Conservation (phyloP, 2,113 vertebrate genomes). For the Calidris pugnax region DNA sequence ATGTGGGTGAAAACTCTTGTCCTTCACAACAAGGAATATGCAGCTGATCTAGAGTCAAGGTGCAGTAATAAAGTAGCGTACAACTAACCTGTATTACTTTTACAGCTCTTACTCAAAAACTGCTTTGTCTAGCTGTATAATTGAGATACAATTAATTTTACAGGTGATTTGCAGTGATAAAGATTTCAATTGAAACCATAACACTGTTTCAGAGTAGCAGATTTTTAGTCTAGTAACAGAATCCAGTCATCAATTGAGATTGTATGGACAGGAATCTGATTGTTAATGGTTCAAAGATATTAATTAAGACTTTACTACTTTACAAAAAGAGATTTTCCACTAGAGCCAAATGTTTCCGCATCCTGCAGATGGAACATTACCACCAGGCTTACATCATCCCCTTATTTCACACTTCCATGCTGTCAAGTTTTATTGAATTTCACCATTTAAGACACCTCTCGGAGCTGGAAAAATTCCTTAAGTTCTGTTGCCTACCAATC, state of each 20-base stretch:
- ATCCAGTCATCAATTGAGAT: neutral
- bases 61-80: neutral
- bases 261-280: neutral
- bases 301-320: neutral
- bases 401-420: neutral
- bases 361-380: neutral
- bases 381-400: neutral
- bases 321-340: neutral
- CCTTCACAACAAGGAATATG: neutral
- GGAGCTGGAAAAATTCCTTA: neutral
- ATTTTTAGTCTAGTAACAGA: neutral
- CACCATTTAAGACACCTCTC: neutral
- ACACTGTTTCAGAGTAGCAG: neutral
- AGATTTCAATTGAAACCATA: constrained; percentile 18
- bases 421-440: neutral
- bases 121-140: neutral
- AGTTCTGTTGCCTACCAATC: neutral
- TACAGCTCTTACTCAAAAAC: neutral
- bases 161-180: neutral
- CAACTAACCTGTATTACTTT: neutral
- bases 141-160: neutral
- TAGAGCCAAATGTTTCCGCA: neutral
- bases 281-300: neutral
- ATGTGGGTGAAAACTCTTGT: neutral
- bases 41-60: neutral